Evolutionary conservation across 2,113 vertebrate species (phyloP).

Genomic region (Callipepla squamata): DNA sequence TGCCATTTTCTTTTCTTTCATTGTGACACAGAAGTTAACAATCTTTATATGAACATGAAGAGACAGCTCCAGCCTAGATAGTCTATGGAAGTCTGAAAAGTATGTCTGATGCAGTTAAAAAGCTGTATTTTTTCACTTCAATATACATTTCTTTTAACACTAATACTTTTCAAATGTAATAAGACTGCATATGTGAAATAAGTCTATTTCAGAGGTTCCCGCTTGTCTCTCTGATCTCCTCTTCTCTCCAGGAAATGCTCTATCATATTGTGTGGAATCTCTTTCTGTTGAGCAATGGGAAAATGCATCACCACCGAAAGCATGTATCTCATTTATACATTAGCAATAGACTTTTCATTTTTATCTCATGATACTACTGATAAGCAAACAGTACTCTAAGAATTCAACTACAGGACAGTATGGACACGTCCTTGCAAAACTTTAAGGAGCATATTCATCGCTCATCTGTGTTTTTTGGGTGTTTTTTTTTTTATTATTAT

Average conservation of each 20-base stretch:
- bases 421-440: neutral
- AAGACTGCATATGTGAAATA: neutral
- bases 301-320: accelerated
- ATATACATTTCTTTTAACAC: neutral
- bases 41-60: neutral
- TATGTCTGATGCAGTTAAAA: neutral
- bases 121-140: neutral
- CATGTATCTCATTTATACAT: neutral
- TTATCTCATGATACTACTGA: neutral
- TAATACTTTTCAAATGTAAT: neutral
- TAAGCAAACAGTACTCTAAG: neutral
- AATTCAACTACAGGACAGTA: neutral
- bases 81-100: neutral
- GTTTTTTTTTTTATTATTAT: neutral
- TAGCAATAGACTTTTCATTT: neutral
- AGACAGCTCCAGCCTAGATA: neutral
- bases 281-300: neutral
- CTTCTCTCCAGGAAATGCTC: neutral
- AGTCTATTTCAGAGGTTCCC: neutral
- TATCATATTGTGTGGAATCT: neutral
- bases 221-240: neutral
- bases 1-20: neutral
- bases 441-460: neutral
- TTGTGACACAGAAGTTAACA: neutral
- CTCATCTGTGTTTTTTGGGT: neutral